Evolutionary conservation across 2,888 invertebrate genomes (phyloP).

Genomic region (Phymatocera aterrima): DNA sequence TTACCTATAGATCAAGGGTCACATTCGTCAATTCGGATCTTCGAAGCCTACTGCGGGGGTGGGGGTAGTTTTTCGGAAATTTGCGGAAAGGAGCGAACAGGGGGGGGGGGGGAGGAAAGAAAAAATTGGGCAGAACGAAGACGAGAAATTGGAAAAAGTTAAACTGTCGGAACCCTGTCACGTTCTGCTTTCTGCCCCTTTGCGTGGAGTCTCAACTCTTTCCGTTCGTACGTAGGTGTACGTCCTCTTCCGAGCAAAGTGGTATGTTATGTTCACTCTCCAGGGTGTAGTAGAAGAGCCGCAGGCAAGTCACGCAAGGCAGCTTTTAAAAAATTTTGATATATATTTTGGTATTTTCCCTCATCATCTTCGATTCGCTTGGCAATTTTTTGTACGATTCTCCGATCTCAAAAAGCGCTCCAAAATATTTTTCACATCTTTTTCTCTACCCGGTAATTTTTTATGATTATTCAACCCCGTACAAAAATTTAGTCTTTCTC

Average conservation of each 20-base stretch:
- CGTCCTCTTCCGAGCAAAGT: not conserved
- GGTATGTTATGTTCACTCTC: not conserved
- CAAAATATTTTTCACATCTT: too few species aligned
- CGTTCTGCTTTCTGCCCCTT: not conserved
- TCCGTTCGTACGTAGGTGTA: too few species aligned
- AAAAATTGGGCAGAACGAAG: too few species aligned
- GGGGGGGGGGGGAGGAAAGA: too few species aligned
- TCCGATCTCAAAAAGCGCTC: too few species aligned
- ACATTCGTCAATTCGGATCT: not conserved
- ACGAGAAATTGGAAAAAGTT: not conserved
- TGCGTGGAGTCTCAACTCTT: not conserved
- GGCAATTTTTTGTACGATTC: too few species aligned
- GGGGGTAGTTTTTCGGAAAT: not conserved
- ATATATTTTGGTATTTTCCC: too few species aligned
- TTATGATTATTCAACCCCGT: too few species aligned
- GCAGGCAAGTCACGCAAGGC: not conserved
- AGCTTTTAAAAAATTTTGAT: not conserved
- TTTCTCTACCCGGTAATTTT: too few species aligned
- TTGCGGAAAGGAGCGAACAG: not conserved
- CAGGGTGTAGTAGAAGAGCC: conserved; percentile 2
- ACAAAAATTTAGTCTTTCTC: too few species aligned
- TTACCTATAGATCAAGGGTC: too few species aligned
- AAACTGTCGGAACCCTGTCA: not conserved
- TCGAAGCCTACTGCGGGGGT: not conserved
- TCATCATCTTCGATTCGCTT: too few species aligned